Conservation (phyloP, 2,113 vertebrate genomes). For the Rattus rattus region DNA sequence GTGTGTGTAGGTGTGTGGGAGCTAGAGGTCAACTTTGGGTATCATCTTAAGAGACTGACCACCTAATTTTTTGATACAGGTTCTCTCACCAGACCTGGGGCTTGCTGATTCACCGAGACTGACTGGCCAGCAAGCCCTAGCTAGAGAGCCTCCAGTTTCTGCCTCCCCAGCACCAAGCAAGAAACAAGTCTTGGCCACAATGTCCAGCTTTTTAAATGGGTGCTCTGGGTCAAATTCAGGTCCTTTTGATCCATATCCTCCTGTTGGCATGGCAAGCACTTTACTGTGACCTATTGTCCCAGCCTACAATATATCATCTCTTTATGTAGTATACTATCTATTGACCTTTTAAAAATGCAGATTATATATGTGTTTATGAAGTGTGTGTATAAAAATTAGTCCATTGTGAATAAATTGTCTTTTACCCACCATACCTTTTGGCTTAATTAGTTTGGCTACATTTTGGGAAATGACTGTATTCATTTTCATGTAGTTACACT, state of each 20-base stretch:
- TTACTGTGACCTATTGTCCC: not conserved
- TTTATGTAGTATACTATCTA: not conserved
- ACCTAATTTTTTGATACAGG: not conserved
- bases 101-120: not conserved
- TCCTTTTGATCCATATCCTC: not conserved
- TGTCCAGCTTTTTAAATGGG: not conserved
- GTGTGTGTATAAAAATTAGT: not conserved
- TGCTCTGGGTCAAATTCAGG: not conserved
- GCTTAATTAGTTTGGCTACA: not conserved
- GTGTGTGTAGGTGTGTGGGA: not conserved
- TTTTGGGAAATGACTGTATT: constrained; percentile 37
- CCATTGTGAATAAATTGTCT: not conserved
- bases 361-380: not conserved
- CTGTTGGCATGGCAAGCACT: not conserved
- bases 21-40: not conserved
- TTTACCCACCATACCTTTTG: not conserved
- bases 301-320: not conserved
- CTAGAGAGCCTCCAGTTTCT: not conserved
- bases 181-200: not conserved
- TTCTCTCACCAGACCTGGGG: not conserved
- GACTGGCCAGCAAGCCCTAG: not conserved
- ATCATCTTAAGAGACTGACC: no score
- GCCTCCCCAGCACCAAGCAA: not conserved
- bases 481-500: constrained; percentile 29
- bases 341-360: not conserved